Percentiles rank a stretch among this genome's conserved stretches.
phyloP scores from a whole-genome alignment of 2,113 vertebrate genomes.

The Siphamia tubifer region DNA sequence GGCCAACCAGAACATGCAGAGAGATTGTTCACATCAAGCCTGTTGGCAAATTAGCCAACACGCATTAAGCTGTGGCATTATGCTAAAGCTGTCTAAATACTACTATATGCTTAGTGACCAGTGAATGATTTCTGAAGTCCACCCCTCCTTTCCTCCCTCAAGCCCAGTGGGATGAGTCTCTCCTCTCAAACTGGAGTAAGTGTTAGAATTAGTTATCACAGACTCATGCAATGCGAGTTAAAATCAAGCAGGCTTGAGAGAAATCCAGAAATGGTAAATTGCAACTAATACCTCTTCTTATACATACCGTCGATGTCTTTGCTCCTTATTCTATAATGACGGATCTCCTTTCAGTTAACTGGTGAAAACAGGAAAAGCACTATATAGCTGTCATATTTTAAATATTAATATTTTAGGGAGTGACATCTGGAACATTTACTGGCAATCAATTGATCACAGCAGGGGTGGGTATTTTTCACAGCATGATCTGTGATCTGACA shows the following conservation, averaged over 20 bases:
- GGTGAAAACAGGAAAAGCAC: slow-evolving; percentile 29
- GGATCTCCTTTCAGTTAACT: slow-evolving; percentile 34
- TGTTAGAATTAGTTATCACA: slow-evolving; percentile 43
- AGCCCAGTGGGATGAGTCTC: slow-evolving; percentile 49
- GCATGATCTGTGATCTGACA: slow-evolving; percentile 58
- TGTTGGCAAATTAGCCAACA: slow-evolving; percentile 72
- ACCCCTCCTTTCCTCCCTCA: background rate
- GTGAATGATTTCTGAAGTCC: slow-evolving; percentile 61
- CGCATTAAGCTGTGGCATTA: slow-evolving; percentile 72
- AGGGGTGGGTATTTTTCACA: slow-evolving; percentile 69
- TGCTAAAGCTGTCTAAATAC: slow-evolving; percentile 74
- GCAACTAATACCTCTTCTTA: background rate
- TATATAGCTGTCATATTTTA: slow-evolving; percentile 63
- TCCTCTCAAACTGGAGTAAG: slow-evolving; percentile 46
- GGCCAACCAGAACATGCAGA: slow-evolving; percentile 73
- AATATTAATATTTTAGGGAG: slow-evolving; percentile 73
- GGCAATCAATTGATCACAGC: slow-evolving; percentile 74
- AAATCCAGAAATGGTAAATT: background rate
- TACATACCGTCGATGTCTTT: background rate
- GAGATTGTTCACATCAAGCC: slow-evolving; percentile 75
- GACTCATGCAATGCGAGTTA: slow-evolving; percentile 18
- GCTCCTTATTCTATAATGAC: background rate
- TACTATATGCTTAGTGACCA: slow-evolving; percentile 70
- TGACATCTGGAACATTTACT: slow-evolving; percentile 74
- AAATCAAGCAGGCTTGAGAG: slow-evolving; percentile 22